Base-by-base conservation (phyloP, 2,113 vertebrate species). In the Chrysemys picta region DNA sequence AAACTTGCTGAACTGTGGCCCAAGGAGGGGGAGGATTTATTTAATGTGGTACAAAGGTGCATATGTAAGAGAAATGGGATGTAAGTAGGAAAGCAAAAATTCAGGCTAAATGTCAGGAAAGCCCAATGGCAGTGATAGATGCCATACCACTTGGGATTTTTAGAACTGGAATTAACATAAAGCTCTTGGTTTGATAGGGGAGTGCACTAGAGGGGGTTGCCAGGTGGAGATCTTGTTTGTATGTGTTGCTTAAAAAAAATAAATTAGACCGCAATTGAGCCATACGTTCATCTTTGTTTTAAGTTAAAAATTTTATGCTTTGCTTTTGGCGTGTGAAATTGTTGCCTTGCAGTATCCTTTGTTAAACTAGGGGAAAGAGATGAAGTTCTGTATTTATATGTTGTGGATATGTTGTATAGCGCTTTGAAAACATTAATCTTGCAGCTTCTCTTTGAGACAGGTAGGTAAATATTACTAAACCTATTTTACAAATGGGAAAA, bases 321-420 rank as follows among this genome's bases (percentile, higher is more conserved):
- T 87, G 90, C 80, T 91, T 94, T 96, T 96, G 94, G 83, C 93
- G 42, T 9, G 79, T 87, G 53, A 50, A 93, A 75, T 85, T 93
- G 93, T 94, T 96, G 92, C 85, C 95, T 91, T 94, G 91, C 85
- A 47, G 75, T 89, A 96, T 95, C 92, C 87, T 96, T 95, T 79
- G 79, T 69, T 83, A 84, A 94, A 89, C 89, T 88, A 92, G 83
- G 81, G 79, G 84, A 92, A 94, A 92, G 10, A 24, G 22, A 22
- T 75, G 53, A 75, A 29, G 82, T 8, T 94, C 84, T 82, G 17
- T 85, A 91, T 24, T 91, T 82, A 9, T 16, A 82, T 16, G 16
- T 38, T 82, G n/a, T 42, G 38, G 22, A 11, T 16, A n/a, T 82
- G 80, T 82, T 95, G 81, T 84, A 85, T 31, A 95, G 89, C 8